Base-by-base conservation (phyloP, 1,140 invertebrate species). In the Pseudomyrmex gracilis region DNA sequence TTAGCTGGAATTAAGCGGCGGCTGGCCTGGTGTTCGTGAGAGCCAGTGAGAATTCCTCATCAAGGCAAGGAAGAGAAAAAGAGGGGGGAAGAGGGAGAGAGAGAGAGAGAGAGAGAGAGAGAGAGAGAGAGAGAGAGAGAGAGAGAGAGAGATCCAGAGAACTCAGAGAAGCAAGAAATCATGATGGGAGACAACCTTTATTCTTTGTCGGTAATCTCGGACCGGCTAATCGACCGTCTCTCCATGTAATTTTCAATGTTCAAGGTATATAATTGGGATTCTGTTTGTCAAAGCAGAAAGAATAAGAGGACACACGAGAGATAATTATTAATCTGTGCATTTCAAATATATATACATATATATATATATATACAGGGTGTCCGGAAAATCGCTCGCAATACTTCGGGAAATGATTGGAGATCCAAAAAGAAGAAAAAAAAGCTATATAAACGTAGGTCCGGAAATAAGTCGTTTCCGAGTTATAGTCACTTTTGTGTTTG, bases 1-100 rank as follows among this genome's bases (percentile, higher is more conserved):
- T 93, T 93, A 93, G 90, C 90, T 90, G 88, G 89, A 91, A 92
- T 93, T 92, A 93, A 92, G 91, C 89, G 87, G 86, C 86, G 85
- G 86, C 83, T 74, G 83, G 73, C 45, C 57, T 82, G 63, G 53
- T 77, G 77, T 88, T 80, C 86, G 58, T 53, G 67, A 71, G 58
- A 84, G 55, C 67, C 53, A 68, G 68, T 47, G 53, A 51, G 68
- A 71, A 73, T 84, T 77, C 57, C 82, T 71, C 34, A 71, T 80
- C 76, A 71, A 60, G 76, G 76, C 15, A 47, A 60, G 76, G 66
- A 12, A 47, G 45, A 77, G 68, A n/a, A 22, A 47, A 60, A 47
- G 43, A 17, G n/a, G 49, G 66, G 45, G 68, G 53, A 17, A 74
- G 57, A 63, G 55, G 77, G 82, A 76, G 68, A 64, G 78, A 73